These are phyloP conservation scores for Ctenosaura bakeri DNA, from an alignment of 2,797 vertebrate genomes.

Conservation along the genomic window DNA sequence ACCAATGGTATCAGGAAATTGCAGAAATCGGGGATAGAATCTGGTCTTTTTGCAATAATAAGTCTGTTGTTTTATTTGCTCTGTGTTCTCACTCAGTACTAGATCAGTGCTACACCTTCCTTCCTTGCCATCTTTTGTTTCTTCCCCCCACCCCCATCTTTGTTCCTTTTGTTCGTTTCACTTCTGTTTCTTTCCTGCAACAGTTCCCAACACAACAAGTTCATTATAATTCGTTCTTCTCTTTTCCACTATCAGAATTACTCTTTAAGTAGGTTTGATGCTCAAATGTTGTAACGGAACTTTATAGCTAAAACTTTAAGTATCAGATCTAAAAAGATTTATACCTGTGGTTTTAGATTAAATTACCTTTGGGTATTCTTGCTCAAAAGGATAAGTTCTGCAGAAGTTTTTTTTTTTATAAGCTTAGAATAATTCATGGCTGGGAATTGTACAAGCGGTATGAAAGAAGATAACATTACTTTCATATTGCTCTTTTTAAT, in stretches of 20 bases:
- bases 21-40: not conserved
- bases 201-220: not conserved
- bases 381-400: not conserved
- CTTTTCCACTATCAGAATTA: not conserved
- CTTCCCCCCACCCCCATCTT: not conserved
- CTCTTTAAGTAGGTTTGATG: not conserved
- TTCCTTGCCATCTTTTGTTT: conserved; percentile 4
- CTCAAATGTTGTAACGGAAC: not conserved
- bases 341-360: not conserved
- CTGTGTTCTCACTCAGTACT: not conserved
- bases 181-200: conserved; percentile 11
- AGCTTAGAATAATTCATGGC: not conserved
- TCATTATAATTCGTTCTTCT: not conserved
- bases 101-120: not conserved
- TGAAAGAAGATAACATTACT: not conserved
- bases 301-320: not conserved
- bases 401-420: not conserved
- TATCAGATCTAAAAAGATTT: not conserved
- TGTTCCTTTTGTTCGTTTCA: not conserved
- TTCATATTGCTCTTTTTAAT: not conserved
- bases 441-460: not conserved
- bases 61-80: not conserved
- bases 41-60: conserved; percentile 3
- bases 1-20: conserved; percentile 29
- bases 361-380: not conserved